Conservation (phyloP, 2,888 invertebrate genomes). For the Anthrax anthrax region DNA sequence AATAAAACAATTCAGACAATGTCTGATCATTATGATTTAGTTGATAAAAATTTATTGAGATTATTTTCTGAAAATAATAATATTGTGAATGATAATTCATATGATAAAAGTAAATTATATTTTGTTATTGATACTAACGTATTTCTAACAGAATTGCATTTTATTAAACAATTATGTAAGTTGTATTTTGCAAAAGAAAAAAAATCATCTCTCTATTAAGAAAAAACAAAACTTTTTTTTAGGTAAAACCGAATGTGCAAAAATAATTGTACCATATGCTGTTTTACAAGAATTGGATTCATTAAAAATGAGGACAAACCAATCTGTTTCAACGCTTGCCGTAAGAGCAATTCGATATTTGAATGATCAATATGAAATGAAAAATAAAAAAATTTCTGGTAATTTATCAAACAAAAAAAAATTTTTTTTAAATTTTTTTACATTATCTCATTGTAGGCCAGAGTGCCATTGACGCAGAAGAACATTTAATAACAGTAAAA, state of each 20-base stretch:
- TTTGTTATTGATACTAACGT: conserved; percentile 40
- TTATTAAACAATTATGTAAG: conserved; percentile 21
- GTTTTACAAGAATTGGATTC: conserved; percentile 40
- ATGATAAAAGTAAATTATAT: conserved; percentile 21
- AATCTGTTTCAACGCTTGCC: conserved; percentile 15
- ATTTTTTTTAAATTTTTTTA: background rate
- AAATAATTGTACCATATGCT: conserved; percentile 37
- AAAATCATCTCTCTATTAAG: background rate
- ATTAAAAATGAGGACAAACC: conserved; percentile 26
- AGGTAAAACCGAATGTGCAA: no score
- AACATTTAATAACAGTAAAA: conserved; percentile 29
- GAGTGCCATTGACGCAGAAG: conserved; percentile 33
- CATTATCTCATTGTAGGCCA: conserved; percentile 27
- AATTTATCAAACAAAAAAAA: background rate
- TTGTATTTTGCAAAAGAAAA: conserved; percentile 9
- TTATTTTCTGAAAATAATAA: conserved; percentile 13
- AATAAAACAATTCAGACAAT: background rate
- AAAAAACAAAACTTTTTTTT: background rate
- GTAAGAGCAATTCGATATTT: conserved; percentile 24
- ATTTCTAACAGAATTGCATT: conserved; percentile 31
- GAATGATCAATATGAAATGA: conserved; percentile 19
- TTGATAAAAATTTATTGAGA: conserved; percentile 21
- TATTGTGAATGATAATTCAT: conserved; percentile 7
- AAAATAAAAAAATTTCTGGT: background rate
- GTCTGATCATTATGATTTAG: conserved; percentile 16